phyloP scores from a whole-genome alignment of 2,888 invertebrate species.

The Lomographa bimaculata region DNA sequence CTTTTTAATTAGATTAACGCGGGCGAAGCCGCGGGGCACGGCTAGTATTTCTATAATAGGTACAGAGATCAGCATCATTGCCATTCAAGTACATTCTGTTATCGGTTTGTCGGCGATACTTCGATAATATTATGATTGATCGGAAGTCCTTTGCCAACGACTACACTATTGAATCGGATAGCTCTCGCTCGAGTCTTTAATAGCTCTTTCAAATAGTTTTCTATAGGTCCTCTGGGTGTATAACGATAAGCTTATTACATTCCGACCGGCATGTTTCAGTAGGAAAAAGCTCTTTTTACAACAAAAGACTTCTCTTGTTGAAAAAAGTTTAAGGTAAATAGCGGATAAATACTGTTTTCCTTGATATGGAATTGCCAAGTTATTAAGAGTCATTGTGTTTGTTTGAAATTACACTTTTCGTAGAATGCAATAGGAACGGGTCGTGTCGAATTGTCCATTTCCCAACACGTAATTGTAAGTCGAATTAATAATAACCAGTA shows the following conservation, averaged over 20 bases:
- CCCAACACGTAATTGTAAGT: too few species aligned
- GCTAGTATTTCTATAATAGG: too few species aligned
- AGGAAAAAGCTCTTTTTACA: constrained; percentile 18
- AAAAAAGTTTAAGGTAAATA: constrained; percentile 11
- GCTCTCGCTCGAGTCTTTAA: constrained; percentile 10
- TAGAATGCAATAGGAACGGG: not conserved
- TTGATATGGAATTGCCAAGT: constrained; percentile 12
- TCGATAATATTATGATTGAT: constrained; percentile 25
- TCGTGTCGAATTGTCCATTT: too few species aligned
- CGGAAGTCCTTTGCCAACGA: constrained; percentile 17
- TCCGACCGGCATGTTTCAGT: constrained; percentile 13
- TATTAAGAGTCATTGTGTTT: constrained; percentile 5
- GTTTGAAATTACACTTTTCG: not conserved
- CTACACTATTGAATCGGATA: constrained; percentile 11
- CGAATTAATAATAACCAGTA: too few species aligned
- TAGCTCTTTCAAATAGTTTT: constrained; percentile 26
- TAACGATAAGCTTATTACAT: constrained; percentile 23
- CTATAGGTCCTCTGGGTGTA: constrained; percentile 11
- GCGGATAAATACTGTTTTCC: constrained; percentile 2
- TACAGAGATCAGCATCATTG: constrained; percentile 4
- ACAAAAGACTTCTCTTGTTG: too few species aligned
- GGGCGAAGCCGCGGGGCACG: too few species aligned
- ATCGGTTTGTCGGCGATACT: not conserved
- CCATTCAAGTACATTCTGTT: constrained; percentile 1
- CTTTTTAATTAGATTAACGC: too few species aligned